Evolutionary conservation across 2,797 vertebrate genomes (phyloP).

Genomic region (Melanotaenia pygmaea): DNA sequence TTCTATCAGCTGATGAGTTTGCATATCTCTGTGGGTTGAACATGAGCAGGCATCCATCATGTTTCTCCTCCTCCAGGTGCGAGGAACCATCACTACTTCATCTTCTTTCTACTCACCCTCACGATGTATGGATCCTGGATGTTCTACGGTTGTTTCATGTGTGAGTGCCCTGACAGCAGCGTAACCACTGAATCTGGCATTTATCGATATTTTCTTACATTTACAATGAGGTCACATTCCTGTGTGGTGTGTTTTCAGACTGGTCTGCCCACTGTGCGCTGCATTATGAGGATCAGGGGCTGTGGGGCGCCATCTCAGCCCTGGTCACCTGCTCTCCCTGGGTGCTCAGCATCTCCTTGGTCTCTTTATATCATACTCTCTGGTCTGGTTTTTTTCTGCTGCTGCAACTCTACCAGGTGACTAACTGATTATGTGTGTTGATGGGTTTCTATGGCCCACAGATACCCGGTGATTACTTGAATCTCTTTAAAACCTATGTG

Average conservation of each 20-base stretch:
- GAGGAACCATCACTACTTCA: conserved; percentile 92
- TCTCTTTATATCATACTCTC: conserved; percentile 85
- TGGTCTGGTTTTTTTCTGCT: conserved; percentile 86
- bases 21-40: neutral
- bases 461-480: neutral
- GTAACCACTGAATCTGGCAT: too few species aligned
- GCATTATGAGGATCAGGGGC: conserved; percentile 83
- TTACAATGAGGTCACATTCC: too few species aligned
- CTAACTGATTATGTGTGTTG: neutral
- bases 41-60: neutral
- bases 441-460: neutral
- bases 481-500: too few species aligned
- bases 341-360: conserved; percentile 86
- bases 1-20: neutral
- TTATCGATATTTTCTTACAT: too few species aligned
- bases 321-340: conserved; percentile 90
- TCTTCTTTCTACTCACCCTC: conserved; percentile 88
- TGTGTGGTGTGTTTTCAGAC: conserved; percentile 76
- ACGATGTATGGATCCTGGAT: conserved; percentile 83
- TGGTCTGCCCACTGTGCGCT: conserved; percentile 87
- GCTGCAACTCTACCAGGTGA: conserved; percentile 91
- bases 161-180: conserved; percentile 80
- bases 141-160: conserved; percentile 85
- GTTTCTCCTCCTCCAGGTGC: conserved; percentile 78
- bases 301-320: conserved; percentile 81